Conservation (phyloP, 1,140 invertebrate species). For the Agrypnia vestita region DNA sequence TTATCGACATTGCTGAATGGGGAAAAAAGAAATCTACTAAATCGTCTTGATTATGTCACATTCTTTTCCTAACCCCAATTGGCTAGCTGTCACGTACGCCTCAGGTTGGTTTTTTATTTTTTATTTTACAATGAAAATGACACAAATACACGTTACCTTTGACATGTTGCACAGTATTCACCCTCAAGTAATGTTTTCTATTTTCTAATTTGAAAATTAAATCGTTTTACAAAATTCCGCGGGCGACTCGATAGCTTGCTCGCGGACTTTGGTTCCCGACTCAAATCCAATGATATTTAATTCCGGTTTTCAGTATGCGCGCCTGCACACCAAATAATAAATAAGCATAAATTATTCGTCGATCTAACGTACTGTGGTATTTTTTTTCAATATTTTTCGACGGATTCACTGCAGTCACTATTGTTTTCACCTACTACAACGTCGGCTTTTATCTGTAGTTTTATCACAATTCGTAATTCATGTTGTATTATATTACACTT, state of each 20-base stretch:
- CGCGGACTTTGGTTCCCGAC: neutral
- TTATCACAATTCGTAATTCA: neutral
- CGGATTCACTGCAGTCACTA: too few species aligned
- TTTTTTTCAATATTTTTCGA: too few species aligned
- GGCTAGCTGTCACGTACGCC: conserved; percentile 20
- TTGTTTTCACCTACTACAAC: too few species aligned
- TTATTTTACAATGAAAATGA: neutral
- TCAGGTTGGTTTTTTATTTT: conserved; percentile 17
- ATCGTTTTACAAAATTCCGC: neutral
- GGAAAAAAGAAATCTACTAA: conserved; percentile 41
- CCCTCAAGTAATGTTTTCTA: neutral
- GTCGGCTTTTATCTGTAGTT: neutral
- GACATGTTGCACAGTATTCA: conserved; percentile 9
- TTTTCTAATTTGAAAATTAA: neutral
- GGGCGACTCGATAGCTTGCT: neutral
- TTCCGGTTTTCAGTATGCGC: conserved; percentile 25
- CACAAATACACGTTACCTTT: conserved; percentile 2
- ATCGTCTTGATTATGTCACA: conserved; percentile 17
- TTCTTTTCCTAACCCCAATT: conserved; percentile 9
- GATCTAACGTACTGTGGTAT: neutral
- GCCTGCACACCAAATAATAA: conserved; percentile 9
- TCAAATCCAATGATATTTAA: conserved; percentile 1
- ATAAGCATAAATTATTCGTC: conserved; percentile 11
- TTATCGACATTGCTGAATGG: neutral
- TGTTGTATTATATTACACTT: too few species aligned